Conservation (phyloP, 2,797 vertebrate genomes). For the Sebastes hopkinsi region DNA sequence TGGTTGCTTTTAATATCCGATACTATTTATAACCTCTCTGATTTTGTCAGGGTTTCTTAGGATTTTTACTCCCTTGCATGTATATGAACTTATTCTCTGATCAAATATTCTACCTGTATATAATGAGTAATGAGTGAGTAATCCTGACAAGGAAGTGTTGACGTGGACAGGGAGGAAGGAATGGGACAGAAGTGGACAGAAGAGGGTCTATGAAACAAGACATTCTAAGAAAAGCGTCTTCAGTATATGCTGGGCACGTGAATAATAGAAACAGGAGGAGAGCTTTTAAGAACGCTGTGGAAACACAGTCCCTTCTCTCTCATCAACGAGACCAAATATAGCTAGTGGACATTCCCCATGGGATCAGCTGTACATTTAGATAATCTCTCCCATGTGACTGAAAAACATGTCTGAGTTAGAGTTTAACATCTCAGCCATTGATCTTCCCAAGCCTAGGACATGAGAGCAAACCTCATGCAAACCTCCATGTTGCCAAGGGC, state of each 20-base stretch:
- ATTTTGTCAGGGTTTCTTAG: background rate
- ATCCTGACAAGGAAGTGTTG: background rate
- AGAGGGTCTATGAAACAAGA: background rate
- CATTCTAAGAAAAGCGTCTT: background rate
- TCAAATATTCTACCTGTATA: background rate
- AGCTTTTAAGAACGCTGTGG: background rate
- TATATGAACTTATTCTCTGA: background rate
- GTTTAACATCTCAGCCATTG: background rate
- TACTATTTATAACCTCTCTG: background rate
- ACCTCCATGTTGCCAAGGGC: slow-evolving; percentile 48
- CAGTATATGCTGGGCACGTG: background rate
- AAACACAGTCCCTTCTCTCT: background rate
- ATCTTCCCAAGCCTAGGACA: slow-evolving; percentile 30
- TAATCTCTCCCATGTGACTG: slow-evolving; percentile 37
- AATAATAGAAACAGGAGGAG: background rate
- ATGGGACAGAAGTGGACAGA: background rate
- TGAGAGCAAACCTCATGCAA: slow-evolving; percentile 39
- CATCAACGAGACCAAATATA: slow-evolving; percentile 20
- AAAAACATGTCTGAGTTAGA: slow-evolving; percentile 11
- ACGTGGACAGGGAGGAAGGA: background rate
- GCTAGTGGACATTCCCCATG: slow-evolving; percentile 9
- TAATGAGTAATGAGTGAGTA: background rate
- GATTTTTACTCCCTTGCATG: background rate
- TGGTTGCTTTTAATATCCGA: background rate
- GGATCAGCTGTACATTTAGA: slow-evolving; percentile 22